Evolutionary conservation across 2,113 vertebrate species (phyloP).

Genomic region (Coptodon bakossiorum): DNA sequence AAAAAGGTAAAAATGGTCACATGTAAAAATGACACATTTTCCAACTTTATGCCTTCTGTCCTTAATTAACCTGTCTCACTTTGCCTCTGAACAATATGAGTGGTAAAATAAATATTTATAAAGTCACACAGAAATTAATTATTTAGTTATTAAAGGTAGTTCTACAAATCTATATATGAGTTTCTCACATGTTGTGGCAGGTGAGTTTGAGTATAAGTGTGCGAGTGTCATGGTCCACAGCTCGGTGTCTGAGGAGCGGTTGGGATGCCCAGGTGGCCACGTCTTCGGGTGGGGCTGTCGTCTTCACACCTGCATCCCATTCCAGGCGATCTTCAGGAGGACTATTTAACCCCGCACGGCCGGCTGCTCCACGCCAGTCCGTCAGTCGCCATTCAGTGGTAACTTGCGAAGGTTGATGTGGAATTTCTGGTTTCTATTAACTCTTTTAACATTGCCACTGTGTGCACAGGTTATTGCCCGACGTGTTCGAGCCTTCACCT

Average conservation of each 20-base stretch:
- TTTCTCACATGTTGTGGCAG: neutral
- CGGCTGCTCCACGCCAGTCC: neutral
- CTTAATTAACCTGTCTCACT: neutral
- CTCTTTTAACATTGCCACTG: neutral
- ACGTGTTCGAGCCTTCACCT: accelerated
- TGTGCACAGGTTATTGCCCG: neutral
- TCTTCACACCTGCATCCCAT: neutral
- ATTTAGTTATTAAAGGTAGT: neutral
- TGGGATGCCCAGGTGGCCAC: neutral
- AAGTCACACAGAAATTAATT: neutral
- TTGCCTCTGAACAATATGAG: neutral
- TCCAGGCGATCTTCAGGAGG: neutral
- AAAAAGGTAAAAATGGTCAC: neutral
- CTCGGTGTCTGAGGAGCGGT: neutral
- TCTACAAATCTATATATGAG: neutral
- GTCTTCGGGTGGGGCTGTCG: neutral
- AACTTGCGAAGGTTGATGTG: neutral
- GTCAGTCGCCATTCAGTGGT: neutral
- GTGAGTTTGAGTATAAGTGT: neutral
- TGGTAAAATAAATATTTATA: neutral
- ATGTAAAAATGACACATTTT: neutral
- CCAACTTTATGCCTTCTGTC: neutral
- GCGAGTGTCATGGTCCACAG: neutral
- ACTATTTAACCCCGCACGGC: neutral
- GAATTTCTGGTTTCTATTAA: neutral